Percentiles rank a stretch among this genome's conserved stretches.
Evolutionary conservation across 2,797 vertebrate genomes (phyloP).

Genomic region (Threskiornis aethiopicus): DNA sequence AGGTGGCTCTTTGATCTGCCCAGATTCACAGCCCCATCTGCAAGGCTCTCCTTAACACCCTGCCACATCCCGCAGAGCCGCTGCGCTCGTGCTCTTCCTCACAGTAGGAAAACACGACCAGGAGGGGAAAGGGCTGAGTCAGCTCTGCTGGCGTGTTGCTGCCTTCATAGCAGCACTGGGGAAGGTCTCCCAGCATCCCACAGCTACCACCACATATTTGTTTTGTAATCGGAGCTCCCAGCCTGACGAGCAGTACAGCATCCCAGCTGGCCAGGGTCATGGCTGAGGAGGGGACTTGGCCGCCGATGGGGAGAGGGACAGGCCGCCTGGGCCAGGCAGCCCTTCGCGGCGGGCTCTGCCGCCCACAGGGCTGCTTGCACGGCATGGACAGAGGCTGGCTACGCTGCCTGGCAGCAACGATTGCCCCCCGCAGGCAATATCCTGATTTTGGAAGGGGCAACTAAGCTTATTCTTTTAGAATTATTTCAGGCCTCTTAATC

Average conservation of each 20-base stretch:
- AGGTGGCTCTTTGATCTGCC: not conserved
- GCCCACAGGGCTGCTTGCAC: accelerated
- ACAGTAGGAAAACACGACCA: accelerated
- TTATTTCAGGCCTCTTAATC: not conserved
- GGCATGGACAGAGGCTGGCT: too few species aligned
- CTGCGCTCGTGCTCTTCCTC: not conserved
- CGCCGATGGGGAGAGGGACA: accelerated
- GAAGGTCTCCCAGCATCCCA: not conserved
- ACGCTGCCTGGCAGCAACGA: accelerated
- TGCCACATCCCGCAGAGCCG: not conserved
- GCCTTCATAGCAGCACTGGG: not conserved
- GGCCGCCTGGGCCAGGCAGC: not conserved
- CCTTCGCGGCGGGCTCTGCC: not conserved
- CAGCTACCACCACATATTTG: not conserved
- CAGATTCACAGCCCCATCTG: not conserved
- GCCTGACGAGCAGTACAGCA: not conserved
- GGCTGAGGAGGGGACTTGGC: not conserved
- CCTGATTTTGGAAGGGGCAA: not conserved
- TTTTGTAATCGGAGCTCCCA: not conserved
- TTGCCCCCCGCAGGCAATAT: not conserved
- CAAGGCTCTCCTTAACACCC: not conserved
- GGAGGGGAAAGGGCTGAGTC: not conserved
- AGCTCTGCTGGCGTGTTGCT: not conserved
- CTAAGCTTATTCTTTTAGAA: not conserved
- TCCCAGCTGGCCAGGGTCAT: not conserved